Conservation (phyloP, 2,113 vertebrate species). For the Lophius piscatorius region DNA sequence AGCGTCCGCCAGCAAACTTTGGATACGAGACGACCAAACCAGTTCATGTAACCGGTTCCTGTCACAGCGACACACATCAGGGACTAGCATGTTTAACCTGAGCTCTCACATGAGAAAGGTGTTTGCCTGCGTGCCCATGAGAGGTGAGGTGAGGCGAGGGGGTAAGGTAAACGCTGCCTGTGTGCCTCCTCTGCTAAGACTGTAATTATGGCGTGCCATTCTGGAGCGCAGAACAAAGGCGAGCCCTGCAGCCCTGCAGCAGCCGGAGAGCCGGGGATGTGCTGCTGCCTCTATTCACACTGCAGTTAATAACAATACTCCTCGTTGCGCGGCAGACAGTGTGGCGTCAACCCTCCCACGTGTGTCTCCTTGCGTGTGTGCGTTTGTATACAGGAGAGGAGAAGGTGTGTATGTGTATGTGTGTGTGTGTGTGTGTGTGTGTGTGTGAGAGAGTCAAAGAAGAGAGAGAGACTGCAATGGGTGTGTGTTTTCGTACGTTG, state of each 20-base stretch:
- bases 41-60: background rate
- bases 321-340: slow-evolving; percentile 71
- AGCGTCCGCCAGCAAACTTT: background rate
- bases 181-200: slow-evolving; percentile 52
- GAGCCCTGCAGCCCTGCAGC: slow-evolving; percentile 70
- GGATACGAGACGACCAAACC: background rate
- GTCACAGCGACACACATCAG: slow-evolving; percentile 10
- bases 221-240: slow-evolving; percentile 72
- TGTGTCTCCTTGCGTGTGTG: slow-evolving; percentile 57
- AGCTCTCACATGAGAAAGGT: slow-evolving; percentile 8
- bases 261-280: slow-evolving; percentile 66
- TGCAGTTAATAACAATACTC: slow-evolving; percentile 79
- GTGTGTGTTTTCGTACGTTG: slow-evolving; percentile 31
- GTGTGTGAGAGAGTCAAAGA: background rate
- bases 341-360: slow-evolving; percentile 74
- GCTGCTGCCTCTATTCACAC: slow-evolving; percentile 74
- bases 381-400: slow-evolving; percentile 27
- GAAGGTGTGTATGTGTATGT: slow-evolving; percentile 34
- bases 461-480: slow-evolving; percentile 6
- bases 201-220: slow-evolving; percentile 79
- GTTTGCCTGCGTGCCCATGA: slow-evolving; percentile 11
- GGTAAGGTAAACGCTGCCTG: slow-evolving; percentile 53
- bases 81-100: background rate
- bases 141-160: slow-evolving; percentile 53
- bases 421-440: slow-evolving; percentile 49